A percentile compares a stretch with the other conserved stretches of the same genome.
Evolutionary conservation across 2,113 vertebrate species (phyloP).

Genomic region (Reinhardtius hippoglossoides): DNA sequence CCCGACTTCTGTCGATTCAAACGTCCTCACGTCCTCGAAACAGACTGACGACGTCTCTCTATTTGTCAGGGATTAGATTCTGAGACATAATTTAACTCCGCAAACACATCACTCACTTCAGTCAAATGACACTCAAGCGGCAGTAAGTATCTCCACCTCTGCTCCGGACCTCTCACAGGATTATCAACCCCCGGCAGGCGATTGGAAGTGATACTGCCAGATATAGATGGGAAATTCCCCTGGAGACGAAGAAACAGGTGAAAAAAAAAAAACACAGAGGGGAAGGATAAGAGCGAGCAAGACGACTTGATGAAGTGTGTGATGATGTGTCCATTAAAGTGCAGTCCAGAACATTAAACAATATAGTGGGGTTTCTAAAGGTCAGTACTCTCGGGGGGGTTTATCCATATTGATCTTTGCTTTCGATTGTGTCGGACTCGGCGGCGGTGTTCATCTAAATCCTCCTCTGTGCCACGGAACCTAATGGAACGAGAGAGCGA

Average conservation of each 20-base stretch:
- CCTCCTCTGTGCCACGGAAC: slow-evolving; percentile 18
- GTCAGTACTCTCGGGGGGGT: slow-evolving; percentile 60
- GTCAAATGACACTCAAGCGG: slow-evolving; percentile 1
- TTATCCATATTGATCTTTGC: slow-evolving; percentile 72
- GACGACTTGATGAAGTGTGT: slow-evolving; percentile 64
- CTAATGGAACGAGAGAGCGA: neutral
- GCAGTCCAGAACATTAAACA: slow-evolving; percentile 73
- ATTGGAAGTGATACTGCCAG: slow-evolving; percentile 35
- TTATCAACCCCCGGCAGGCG: slow-evolving; percentile 16
- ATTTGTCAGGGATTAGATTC: neutral
- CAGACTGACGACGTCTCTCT: neutral
- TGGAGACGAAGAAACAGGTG: slow-evolving; percentile 28
- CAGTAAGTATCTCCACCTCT: slow-evolving; percentile 14
- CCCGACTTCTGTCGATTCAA: neutral
- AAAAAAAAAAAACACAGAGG: slow-evolving; percentile 9
- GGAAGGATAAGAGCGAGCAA: slow-evolving; percentile 51
- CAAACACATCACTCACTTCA: neutral
- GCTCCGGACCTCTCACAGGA: slow-evolving; percentile 14
- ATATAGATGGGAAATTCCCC: slow-evolving; percentile 35
- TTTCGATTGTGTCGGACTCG: slow-evolving; percentile 52
- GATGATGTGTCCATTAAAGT: slow-evolving; percentile 73
- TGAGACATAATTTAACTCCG: neutral
- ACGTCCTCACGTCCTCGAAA: neutral
- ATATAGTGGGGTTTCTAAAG: slow-evolving; percentile 69
- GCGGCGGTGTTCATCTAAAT: slow-evolving; percentile 47